Evolutionary conservation across 2,888 invertebrate genomes (phyloP).

Genomic region (Epistrophe grossulariae): DNA sequence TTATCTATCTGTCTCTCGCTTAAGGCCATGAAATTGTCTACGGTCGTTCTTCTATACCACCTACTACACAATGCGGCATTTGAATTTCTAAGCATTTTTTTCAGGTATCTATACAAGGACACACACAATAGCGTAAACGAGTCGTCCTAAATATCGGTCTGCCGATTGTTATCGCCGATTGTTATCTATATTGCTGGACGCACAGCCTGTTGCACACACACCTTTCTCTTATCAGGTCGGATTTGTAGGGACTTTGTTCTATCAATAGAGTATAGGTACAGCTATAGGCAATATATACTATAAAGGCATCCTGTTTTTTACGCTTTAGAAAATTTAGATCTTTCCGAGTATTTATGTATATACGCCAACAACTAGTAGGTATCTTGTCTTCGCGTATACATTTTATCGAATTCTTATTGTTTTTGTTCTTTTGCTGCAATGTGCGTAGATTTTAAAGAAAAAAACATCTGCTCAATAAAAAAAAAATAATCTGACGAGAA

Average conservation of each 20-base stretch:
- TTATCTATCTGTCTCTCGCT: slow-evolving; percentile 55
- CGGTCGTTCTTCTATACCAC: slow-evolving; percentile 44
- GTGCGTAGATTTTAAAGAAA: slow-evolving; percentile 48
- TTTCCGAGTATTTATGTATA: slow-evolving; percentile 22
- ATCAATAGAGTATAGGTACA: background rate
- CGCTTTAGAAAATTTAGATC: slow-evolving; percentile 46
- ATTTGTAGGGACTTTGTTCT: slow-evolving; percentile 38
- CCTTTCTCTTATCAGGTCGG: slow-evolving; percentile 62
- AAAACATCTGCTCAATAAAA: slow-evolving; percentile 61
- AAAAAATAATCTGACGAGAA: slow-evolving; percentile 43
- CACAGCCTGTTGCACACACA: slow-evolving; percentile 72
- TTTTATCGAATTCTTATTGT: slow-evolving; percentile 43
- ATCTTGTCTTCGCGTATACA: slow-evolving; percentile 42
- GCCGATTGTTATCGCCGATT: slow-evolving; percentile 60
- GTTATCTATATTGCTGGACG: slow-evolving; percentile 52
- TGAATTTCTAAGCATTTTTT: slow-evolving; percentile 4
- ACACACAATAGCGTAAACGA: slow-evolving; percentile 22
- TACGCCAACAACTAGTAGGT: slow-evolving; percentile 8
- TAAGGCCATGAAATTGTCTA: slow-evolving; percentile 68
- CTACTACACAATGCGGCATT: slow-evolving; percentile 45
- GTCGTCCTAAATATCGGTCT: slow-evolving; percentile 48
- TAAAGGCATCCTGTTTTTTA: slow-evolving; percentile 65
- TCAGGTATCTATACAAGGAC: slow-evolving; percentile 18
- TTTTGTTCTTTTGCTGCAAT: slow-evolving; percentile 39
- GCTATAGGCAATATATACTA: too few relatives aligned